Base-by-base conservation (phyloP, 2,797 vertebrate species). In the Valencia hispanica region DNA sequence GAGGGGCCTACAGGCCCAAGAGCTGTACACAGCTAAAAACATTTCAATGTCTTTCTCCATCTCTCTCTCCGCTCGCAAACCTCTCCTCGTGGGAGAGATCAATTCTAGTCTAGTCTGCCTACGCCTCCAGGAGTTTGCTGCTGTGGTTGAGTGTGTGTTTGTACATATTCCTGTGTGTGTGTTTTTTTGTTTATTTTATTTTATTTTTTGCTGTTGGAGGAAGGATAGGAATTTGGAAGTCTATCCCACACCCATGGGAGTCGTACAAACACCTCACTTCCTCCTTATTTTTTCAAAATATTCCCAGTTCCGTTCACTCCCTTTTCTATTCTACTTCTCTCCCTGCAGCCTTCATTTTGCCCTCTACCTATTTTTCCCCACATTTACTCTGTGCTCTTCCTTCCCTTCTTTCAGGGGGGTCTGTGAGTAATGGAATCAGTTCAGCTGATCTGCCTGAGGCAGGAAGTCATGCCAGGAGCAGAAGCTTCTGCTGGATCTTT, bases 51-150 rank as follows among this genome's bases (percentile, higher is more conserved):
- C 85, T 86, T 75, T 75, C 84, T 92, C 81, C 57, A 57, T 82
- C 84, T 88, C 77, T 41, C 73, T 63, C 80, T 70, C 30, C 12
- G 39, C 75, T 89, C 84, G 83, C 79, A 81, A 90, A 87, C 84
- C 74, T 91, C 84, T 94, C 91, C 92, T 92, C 91, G 90, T 89
- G 93, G 92, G 93, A 94, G 84, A 89, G 93, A 95, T 95, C 94
- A 95, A 95, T 95, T 95, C 87, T 92, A 81, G 93, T 95, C 93
- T 95, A 93, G 94, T 94, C 94, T 93, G 89, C 82, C 89, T 91
- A 90, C 84, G 91, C 94, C 93, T 94, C 91, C 89, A 94, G 94
- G 93, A 94, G 84, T 91, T 92, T 92, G 86, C 90, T 90, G 86
- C 83, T 87, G 81, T 86, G 79, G 84, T 86, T 79, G 86, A 83